Base-by-base conservation (phyloP, 2,113 vertebrate species). In the Ictidomys tridecemlineatus region DNA sequence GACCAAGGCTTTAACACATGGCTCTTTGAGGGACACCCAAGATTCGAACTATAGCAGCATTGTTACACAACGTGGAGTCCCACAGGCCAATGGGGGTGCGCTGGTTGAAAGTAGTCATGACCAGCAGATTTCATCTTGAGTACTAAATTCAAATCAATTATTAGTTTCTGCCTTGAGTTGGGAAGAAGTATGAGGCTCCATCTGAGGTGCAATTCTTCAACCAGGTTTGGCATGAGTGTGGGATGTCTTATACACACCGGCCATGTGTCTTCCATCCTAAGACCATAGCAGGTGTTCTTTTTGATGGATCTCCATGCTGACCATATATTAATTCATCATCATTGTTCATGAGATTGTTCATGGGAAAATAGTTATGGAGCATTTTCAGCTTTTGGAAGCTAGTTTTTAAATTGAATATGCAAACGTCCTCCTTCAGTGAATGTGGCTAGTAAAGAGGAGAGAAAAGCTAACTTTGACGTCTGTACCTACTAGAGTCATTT, bases 311-410 rank as follows among this genome's bases (percentile, higher is more conserved):
- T 67, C 32, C 13, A 22, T 3, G 8, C 28, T 80, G 67, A 22
- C 34, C 87, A 16, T 70, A 65, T 18, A 84, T n/a, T 34, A 45
- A 42, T 24, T 85, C 86, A 74, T 26, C 28, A 13, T 4, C 37
- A 26, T 56, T 51, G 78, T 78, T 91, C 32, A 45, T 58, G 74
- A 91, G 74, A 42, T 56, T 51, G 73, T 78, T 91, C 32, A 45
- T 58, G 74, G 88, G 74, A 42, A 94, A 51, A 5, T 61, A 73
- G 39, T 76, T 53, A 45, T 10, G 74, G 53, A 86, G 56, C 77
- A 39, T 89, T 79, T 69, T 48, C 30, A 63, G 42, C 85, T 92
- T 85, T 67, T 74, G 39, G 76, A 96, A 95, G 63, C 16, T 86
- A 8, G 4, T 28, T 92, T 96, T 85, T 67, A 61, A 92, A 87